Evolutionary conservation across 2,797 vertebrate genomes (phyloP).

Genomic region (Cossypha heuglini): DNA sequence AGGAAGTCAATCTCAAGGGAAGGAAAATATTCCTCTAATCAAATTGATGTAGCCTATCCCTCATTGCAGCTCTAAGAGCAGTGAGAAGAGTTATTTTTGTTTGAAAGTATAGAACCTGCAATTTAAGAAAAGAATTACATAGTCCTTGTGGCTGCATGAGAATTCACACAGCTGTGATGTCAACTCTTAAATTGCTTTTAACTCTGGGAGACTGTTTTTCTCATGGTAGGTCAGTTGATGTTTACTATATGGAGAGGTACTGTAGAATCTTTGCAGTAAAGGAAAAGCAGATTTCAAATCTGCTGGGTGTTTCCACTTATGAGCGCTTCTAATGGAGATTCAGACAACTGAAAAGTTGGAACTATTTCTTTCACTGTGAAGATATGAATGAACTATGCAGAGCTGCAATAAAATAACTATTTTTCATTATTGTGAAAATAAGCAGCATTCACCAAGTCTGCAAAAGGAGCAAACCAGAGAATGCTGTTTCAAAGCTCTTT

Average conservation of each 20-base stretch:
- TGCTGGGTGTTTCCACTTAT: background rate
- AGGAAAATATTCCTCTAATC: slow-evolving; percentile 30
- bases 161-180: background rate
- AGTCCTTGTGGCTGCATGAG: background rate
- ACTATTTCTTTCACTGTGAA: background rate
- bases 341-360: background rate
- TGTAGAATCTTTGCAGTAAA: background rate
- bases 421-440: background rate
- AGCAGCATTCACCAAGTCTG: background rate
- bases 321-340: background rate
- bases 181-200: background rate
- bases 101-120: background rate
- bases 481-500: background rate
- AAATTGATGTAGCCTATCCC: background rate
- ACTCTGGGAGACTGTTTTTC: background rate
- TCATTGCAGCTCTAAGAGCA: background rate
- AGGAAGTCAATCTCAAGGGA: slow-evolving; percentile 12
- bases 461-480: background rate
- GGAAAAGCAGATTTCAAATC: background rate
- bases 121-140: background rate
- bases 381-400: background rate
- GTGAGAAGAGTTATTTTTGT: background rate
- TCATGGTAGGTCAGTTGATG: accelerated
- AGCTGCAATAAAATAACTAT: background rate
- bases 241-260: background rate